Evolutionary conservation across 2,113 vertebrate genomes (phyloP), one percentile per base, ranked within the genome.

Genomic region (Crotalus helleri): DNA sequence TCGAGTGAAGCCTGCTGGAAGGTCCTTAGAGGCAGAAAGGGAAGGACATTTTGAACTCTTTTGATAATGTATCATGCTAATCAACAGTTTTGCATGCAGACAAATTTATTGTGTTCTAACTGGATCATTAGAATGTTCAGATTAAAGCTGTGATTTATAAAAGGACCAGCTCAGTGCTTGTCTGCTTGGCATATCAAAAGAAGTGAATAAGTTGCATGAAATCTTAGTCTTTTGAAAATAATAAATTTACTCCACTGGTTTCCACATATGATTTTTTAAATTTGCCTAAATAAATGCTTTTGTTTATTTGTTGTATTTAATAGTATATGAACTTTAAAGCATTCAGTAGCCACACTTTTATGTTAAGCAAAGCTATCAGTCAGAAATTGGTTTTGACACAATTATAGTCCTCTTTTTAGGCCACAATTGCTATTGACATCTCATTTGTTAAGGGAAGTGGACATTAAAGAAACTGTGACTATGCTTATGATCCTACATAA

Each of bases 321-420:
- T 88, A 95, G 93, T 93, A 95, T 96, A 95, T 49, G 54, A n/a
- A 10, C 15, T 17, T 29, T 55, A 13, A 24, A 11, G 3, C 7
- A 39, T 11, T 58, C 39, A 46, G 5, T 29, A 58, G 54, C 24
- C 74, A 21, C 3, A 15, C 69, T 54, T 26, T 86, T 90, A 86
- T 88, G 95, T 94, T 96, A 96, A 95, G 91, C 94, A 96, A 96
- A 94, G 95, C 95, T 96, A 93, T 94, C 96, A 96, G 95, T 95
- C 95, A 95, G 95, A 97, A 97, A 96, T 96, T 93, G 94, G 95
- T 94, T 92, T 94, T 94, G 94, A 96, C 96, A 95, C 0, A 55
- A 94, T 81, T 81, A 44, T 81, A 44, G 74, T 81, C 17, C 33
- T 39, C 74, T 3, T 81, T 44, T 81, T 3, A 44, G 5, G 8